phyloP scores from a whole-genome alignment of 53 echinoderm and acorn worm genomes.

The Patiria pectinifera region DNA sequence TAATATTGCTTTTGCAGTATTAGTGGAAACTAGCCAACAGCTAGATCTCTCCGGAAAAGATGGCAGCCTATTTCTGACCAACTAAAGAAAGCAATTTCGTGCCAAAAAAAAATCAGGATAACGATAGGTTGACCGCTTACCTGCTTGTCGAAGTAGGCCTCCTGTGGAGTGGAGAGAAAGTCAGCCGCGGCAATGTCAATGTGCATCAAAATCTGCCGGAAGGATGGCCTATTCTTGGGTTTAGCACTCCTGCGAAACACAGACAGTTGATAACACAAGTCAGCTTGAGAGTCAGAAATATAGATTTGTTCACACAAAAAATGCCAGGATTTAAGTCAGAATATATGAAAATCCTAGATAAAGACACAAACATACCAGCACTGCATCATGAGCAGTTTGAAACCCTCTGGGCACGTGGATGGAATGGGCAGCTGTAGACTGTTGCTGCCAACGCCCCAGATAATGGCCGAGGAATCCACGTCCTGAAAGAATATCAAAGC shows the following conservation, averaged over 20 bases:
- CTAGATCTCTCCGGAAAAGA: too few species aligned
- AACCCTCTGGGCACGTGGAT: constrained; percentile 97
- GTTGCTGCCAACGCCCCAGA: constrained; percentile 99
- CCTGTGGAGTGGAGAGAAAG: constrained; percentile 97
- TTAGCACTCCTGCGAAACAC: constrained; percentile 82
- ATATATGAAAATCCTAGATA: too few species aligned
- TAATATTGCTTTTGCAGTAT: background rate
- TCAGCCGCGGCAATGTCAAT: constrained; percentile 97
- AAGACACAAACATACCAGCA: constrained; percentile 70
- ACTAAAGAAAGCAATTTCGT: background rate
- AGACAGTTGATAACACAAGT: too few species aligned
- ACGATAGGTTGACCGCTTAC: constrained; percentile 39
- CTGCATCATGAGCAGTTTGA: constrained; percentile 98
- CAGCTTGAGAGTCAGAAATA: too few species aligned
- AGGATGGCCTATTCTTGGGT: constrained; percentile 97
- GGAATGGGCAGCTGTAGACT: constrained; percentile 97
- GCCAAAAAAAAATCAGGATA: too few species aligned
- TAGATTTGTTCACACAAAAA: too few species aligned
- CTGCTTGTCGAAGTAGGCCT: constrained; percentile 99
- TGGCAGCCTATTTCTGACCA: background rate
- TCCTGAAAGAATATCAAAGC: constrained; percentile 59
- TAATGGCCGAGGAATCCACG: constrained; percentile 98
- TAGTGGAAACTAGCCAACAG: background rate
- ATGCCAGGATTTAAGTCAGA: too few species aligned
- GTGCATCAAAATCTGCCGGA: constrained; percentile 98